A percentile compares a stretch with the other conserved stretches of the same genome.
These are phyloP conservation scores for Tillus elongatus DNA, from an alignment of 2,888 invertebrate genomes.

Conservation along the genomic window DNA sequence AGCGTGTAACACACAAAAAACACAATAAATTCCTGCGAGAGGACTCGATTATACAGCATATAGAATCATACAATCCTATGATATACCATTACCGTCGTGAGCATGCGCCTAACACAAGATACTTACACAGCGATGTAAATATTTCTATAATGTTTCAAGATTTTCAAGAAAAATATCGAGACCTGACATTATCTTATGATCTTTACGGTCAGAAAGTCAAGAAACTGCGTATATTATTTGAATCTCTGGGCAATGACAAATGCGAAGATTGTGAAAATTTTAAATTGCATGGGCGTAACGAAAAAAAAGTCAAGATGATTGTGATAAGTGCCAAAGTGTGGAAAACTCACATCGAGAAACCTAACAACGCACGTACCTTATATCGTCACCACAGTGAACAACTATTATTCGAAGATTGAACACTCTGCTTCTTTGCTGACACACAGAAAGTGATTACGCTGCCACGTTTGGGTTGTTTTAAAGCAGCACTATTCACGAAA, in stretches of 20 bases:
- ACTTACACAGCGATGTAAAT: slow-evolving; percentile 14
- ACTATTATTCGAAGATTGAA: slow-evolving; percentile 8
- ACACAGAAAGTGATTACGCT: slow-evolving; percentile 12
- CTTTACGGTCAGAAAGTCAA: slow-evolving; percentile 9
- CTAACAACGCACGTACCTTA: slow-evolving; percentile 8
- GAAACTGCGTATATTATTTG: slow-evolving; percentile 10
- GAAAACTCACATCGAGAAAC: slow-evolving; percentile 8
- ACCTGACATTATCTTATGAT: slow-evolving; percentile 10
- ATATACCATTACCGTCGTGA: too few relatives aligned
- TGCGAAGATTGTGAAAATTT: slow-evolving; percentile 11
- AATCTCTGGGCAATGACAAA: slow-evolving; percentile 11
- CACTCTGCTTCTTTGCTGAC: slow-evolving; percentile 12
- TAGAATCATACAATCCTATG: slow-evolving; percentile 9
- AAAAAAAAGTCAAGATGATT: slow-evolving; percentile 6
- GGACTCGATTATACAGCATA: slow-evolving; percentile 5
- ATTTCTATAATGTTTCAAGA: slow-evolving; percentile 13
- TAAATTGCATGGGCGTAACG: too few relatives aligned
- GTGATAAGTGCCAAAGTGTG: slow-evolving; percentile 9
- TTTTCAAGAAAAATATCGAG: slow-evolving; percentile 11
- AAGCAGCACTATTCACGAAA: slow-evolving; percentile 10
- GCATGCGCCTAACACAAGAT: slow-evolving; percentile 14
- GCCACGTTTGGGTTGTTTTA: slow-evolving; percentile 9
- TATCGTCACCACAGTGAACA: slow-evolving; percentile 9
- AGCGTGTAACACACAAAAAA: too few relatives aligned
- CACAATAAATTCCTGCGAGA: too few relatives aligned